These are phyloP conservation scores for Solen grandis DNA, from an alignment of 1,140 invertebrate genomes.

Conservation along the genomic window DNA sequence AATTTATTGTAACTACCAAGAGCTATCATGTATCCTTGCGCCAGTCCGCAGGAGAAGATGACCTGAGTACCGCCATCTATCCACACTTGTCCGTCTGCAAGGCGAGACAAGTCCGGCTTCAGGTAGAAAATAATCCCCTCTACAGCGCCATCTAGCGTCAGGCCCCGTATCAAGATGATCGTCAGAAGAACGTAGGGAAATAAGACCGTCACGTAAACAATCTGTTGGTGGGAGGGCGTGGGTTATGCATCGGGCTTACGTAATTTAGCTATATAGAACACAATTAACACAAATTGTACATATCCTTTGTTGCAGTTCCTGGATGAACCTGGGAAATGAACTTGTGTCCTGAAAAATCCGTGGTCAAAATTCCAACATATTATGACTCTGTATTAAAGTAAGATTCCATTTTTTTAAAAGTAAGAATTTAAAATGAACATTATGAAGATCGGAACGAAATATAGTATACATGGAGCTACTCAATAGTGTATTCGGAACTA, in stretches of 20 bases:
- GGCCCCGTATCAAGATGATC: constrained; percentile 78
- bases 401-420: too few species aligned
- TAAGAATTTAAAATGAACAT: too few species aligned
- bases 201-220: constrained; percentile 77
- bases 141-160: constrained; percentile 79
- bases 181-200: constrained; percentile 80
- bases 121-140: constrained; percentile 86
- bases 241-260: background rate
- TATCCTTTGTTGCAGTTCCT: background rate
- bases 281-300: background rate
- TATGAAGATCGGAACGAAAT: too few species aligned
- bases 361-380: background rate
- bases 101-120: constrained; percentile 87
- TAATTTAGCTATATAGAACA: background rate
- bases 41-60: background rate
- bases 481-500: too few species aligned
- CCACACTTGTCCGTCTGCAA: constrained; percentile 54
- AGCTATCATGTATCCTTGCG: background rate
- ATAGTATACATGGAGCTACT: too few species aligned
- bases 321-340: background rate
- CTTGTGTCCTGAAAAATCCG: background rate
- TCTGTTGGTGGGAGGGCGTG: constrained; percentile 46
- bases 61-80: background rate
- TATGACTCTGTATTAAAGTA: too few species aligned
- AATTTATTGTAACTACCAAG: constrained; percentile 3